Evolutionary conservation across 2,113 vertebrate genomes (phyloP), one percentile per base, ranked within the genome.

Genomic region (Tupaia tana): DNA sequence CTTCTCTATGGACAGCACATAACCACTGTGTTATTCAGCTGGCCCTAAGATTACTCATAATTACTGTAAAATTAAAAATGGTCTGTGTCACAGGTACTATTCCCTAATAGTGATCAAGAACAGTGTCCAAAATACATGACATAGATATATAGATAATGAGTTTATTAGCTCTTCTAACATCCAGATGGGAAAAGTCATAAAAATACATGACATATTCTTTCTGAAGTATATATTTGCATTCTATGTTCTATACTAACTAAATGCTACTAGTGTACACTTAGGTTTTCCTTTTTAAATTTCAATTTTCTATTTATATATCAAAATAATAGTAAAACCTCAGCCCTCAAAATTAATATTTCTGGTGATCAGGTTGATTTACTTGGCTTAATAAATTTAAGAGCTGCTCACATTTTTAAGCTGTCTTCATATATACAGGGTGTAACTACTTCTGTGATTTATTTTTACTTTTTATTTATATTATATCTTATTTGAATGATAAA

Each of bases 351-450:
- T 95, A 86, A 89, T 90, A 12, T 83, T 92, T 81, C 4, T 96
- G 58, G 90, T 75, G 69, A 95, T 81, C 81, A 89, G 66, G 75
- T 94, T 95, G 90, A 95, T 94, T 95, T 91, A 96, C 95, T 59
- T 97, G 83, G 18, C 16, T 89, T 90, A 91, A 69, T 96, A 94
- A 94, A 95, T 93, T 96, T 74, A 92, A 95, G 59, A 93, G 64
- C 86, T 97, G 92, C 74, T 34, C 20, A 73, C 82, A 43, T 97
- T 95, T 97, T 92, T 77, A 93, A 75, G 69, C 12, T 86, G 64
- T 96, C 91, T 95, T n/a, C 54, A 97, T 74, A 96, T 97, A 75
- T 91, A 91, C 43, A 87, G 84, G 61, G 19, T 82, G 6, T 20
- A 3, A 56, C 67, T 90, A 88, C 71, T 83, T 91, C 74, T 90